Evolutionary conservation across 2,888 invertebrate species (phyloP).

Genomic region (Limnephilus auricula): DNA sequence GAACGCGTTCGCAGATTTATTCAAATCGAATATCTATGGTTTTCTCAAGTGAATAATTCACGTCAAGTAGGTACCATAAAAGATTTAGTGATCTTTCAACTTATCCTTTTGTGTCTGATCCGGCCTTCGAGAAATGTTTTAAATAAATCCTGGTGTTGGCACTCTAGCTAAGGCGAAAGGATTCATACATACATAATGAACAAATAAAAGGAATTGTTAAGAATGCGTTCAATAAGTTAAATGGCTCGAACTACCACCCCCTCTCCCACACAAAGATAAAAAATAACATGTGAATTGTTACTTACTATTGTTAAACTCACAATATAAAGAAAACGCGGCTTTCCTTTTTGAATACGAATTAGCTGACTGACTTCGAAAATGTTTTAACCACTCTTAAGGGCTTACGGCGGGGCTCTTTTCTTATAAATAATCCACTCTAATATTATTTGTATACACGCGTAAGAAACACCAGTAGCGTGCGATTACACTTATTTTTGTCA

Average conservation of each 20-base stretch:
- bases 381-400: background rate
- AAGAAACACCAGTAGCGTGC: background rate
- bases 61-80: background rate
- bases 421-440: background rate
- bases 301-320: background rate
- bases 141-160: constrained; percentile 6
- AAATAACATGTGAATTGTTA: background rate
- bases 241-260: constrained; percentile 30
- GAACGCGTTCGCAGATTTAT: background rate
- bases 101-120: background rate
- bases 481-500: background rate
- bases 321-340: constrained; percentile 15
- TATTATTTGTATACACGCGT: background rate
- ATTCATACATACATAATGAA: constrained; percentile 31
- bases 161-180: background rate
- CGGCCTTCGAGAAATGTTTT: constrained; percentile 2
- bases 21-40: background rate
- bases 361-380: background rate
- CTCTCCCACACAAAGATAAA: background rate
- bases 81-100: background rate
- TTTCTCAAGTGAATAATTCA: background rate
- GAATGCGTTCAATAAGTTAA: constrained; percentile 42
- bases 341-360: constrained; percentile 28
- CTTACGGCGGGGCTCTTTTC: background rate
- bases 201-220: constrained; percentile 47